Base-by-base conservation (phyloP, 2,888 invertebrate species). In the Cryptops parisi region DNA sequence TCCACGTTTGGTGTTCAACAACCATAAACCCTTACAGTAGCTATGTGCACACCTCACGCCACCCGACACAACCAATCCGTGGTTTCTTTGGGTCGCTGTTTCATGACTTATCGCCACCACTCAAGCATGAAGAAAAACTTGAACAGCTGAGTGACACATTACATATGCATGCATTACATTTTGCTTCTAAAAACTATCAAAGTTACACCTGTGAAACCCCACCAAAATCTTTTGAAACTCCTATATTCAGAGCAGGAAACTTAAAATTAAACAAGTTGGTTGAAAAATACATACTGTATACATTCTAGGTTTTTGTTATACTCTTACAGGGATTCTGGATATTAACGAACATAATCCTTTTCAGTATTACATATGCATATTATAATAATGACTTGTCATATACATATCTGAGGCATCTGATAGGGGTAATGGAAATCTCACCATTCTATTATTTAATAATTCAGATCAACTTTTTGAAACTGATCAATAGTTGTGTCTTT, bases 311-410 rank as follows among this genome's bases (percentile, higher is more conserved):
- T 33, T 33, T n/a, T 4, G 6, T 46, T 46, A 27, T 44, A 22
- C 21, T 3, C 23, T 46, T 23, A 2, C 25, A 46, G 47, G 47
- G 47, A 26, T 27, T 46, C 19, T 46, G 47, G 47, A 17, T 46
- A n/a, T 2, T 26, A 9, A n/a, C 25, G 17, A 46, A 46, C 21
- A 15, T 24, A 15, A 21, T 27, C 21, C 25, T 46, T n/a, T 46
- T 46, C 27, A n/a, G 12, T 5, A 2, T 27, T 5, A 26, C 17
- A 15, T 46, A 27, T 25, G n/a, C 9, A 3, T n/a, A 46, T 26
- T 46, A 46, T 26, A 46, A 46, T 27, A 26, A 2, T 17, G 17
- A 25, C 2, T 15, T 21, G 1, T 25, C 25, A 27, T 46, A 19
- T n/a, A 27, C 17, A 19, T 46, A 46, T 46, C 17, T 46, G 27